Conservation (phyloP, 2,888 invertebrate species). For the Mimas tiliae region DNA sequence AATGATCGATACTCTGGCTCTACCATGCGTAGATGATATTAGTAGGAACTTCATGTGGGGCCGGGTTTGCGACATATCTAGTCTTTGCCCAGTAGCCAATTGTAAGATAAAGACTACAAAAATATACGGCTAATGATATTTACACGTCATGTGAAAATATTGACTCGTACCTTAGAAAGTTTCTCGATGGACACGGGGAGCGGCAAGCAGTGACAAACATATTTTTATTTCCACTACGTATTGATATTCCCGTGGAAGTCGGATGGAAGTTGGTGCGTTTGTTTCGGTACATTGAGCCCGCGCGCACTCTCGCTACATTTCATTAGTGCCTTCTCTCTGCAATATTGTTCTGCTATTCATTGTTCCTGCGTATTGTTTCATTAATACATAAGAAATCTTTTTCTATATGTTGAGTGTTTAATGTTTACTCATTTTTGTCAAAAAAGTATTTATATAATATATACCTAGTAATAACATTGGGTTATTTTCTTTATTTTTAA, state of each 20-base stretch:
- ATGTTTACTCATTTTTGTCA: too few species aligned
- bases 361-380: conserved; percentile 68
- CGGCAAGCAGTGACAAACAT: conserved; percentile 42
- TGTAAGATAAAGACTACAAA: too few species aligned
- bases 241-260: conserved; percentile 59
- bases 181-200: background rate
- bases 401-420: conserved; percentile 25
- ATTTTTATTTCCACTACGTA: conserved; percentile 44
- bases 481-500: too few species aligned
- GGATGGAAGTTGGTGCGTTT: conserved; percentile 64
- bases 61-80: too few species aligned
- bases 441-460: too few species aligned
- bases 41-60: too few species aligned
- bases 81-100: too few species aligned
- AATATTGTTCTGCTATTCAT: conserved; percentile 71
- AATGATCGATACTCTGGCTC: too few species aligned
- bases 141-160: background rate
- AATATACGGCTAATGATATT: background rate
- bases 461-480: too few species aligned
- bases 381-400: conserved; percentile 70
- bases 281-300: conserved; percentile 74
- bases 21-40: too few species aligned
- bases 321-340: conserved; percentile 67
- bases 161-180: conserved; percentile 20
- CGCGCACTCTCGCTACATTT: conserved; percentile 71